Conservation (phyloP, 2,888 invertebrate species). For the Caenorhabditis sp. region DNA sequence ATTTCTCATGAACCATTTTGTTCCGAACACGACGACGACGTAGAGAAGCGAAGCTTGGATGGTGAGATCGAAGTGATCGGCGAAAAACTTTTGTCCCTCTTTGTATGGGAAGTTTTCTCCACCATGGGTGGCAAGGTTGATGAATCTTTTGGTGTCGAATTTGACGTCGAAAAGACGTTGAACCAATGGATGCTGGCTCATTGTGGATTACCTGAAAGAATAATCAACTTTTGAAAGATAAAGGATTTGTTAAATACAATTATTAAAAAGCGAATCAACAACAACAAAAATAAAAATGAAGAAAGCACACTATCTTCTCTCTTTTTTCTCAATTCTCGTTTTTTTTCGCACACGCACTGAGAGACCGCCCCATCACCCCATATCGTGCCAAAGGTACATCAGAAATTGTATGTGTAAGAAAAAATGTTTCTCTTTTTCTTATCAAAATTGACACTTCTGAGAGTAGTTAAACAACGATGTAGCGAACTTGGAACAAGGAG, state of each 20-base stretch:
- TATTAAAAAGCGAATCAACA: constrained; percentile 3
- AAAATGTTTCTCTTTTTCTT: not conserved
- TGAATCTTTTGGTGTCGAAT: constrained; percentile 46
- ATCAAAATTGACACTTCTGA: not conserved
- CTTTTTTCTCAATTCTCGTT: not conserved
- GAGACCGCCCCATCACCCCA: constrained; percentile 44
- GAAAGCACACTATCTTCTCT: not conserved
- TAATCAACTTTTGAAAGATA: not conserved
- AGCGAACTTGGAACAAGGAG: not conserved
- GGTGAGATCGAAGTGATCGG: constrained; percentile 64
- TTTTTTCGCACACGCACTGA: constrained; percentile 12
- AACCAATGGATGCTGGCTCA: constrained; percentile 37
- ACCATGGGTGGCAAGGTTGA: constrained; percentile 47
- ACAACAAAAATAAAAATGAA: constrained; percentile 7
- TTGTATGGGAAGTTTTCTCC: constrained; percentile 52
- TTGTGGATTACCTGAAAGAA: constrained; percentile 30
- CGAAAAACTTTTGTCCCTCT: constrained; percentile 49
- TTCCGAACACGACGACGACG: constrained; percentile 70
- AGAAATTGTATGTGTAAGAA: not conserved
- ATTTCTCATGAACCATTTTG: constrained; percentile 72
- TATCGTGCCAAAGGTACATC: constrained; percentile 15
- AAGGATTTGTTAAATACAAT: not conserved
- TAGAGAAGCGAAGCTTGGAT: constrained; percentile 59
- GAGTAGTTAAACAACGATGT: constrained; percentile 2
- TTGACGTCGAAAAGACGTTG: constrained; percentile 48